phyloP scores from a whole-genome alignment of 2,888 invertebrate species.

The Chrysotoxum bicinctum region DNA sequence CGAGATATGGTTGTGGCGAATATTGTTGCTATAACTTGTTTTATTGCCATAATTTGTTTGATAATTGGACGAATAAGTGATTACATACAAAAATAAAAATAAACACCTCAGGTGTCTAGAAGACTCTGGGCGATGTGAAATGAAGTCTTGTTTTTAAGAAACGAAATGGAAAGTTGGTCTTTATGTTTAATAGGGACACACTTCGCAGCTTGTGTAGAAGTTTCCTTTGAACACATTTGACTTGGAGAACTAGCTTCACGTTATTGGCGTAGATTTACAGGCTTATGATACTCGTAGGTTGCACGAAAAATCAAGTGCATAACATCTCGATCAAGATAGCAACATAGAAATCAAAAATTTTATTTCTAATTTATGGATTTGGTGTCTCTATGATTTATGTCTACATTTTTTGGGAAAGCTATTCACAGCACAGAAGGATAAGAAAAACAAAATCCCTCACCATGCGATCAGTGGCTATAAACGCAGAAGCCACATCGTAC shows the following conservation, averaged over 20 bases:
- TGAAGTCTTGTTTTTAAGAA: not conserved
- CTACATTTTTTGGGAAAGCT: too few species aligned
- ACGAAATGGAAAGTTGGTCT: conserved; percentile 14
- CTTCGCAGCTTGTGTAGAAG: too few species aligned
- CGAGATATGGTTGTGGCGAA: not conserved
- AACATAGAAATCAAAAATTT: too few species aligned
- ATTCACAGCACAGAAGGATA: too few species aligned
- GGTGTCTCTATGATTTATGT: too few species aligned
- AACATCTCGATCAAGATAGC: too few species aligned
- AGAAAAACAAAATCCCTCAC: too few species aligned
- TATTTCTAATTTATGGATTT: too few species aligned
- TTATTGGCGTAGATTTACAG: not conserved
- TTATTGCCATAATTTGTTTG: conserved; percentile 24
- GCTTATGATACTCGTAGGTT: too few species aligned
- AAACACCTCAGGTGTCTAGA: not conserved
- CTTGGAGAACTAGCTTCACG: not conserved
- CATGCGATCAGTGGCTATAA: too few species aligned
- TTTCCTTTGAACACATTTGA: not conserved
- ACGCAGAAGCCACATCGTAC: too few species aligned
- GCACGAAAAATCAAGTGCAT: too few species aligned
- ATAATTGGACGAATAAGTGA: conserved; percentile 1
- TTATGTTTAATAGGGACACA: not conserved
- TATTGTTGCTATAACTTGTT: conserved; percentile 1
- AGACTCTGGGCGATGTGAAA: not conserved
- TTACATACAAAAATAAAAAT: not conserved